Percentiles rank a stretch among this genome's conserved stretches.
Conservation (phyloP, 2,888 invertebrate genomes). For the Pocota personata region DNA sequence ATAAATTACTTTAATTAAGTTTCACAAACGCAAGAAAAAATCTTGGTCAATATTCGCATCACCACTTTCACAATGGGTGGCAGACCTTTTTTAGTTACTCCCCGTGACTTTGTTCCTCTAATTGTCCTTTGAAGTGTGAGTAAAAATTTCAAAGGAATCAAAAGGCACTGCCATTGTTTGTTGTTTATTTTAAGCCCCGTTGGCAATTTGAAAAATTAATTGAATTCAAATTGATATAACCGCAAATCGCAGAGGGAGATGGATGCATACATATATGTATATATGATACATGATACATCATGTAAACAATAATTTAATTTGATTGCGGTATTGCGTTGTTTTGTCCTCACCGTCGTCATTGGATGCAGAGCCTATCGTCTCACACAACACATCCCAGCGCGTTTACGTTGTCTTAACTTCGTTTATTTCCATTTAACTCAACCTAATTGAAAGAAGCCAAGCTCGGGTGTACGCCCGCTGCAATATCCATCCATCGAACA, state of each 20-base stretch:
- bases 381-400: constrained; percentile 17
- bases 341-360: constrained; percentile 1
- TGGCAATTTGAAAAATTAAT: constrained; percentile 45
- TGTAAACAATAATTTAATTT: constrained; percentile 54
- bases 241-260: not conserved
- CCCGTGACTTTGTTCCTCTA: not conserved
- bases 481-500: constrained; percentile 22
- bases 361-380: constrained; percentile 8
- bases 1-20: constrained; percentile 69
- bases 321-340: constrained; percentile 40
- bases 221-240: constrained; percentile 50
- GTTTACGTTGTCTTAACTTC: constrained; percentile 60
- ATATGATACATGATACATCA: not conserved
- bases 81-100: not conserved
- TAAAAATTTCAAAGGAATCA: not conserved
- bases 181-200: constrained; percentile 18
- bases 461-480: constrained; percentile 16
- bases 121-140: constrained; percentile 27
- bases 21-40: constrained; percentile 30
- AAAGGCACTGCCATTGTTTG: constrained; percentile 9
- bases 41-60: constrained; percentile 47
- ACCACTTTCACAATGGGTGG: constrained; percentile 7
- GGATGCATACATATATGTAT: not conserved
- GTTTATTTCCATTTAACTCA: constrained; percentile 66
- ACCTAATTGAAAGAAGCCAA: constrained; percentile 62